Conservation (phyloP, 2,113 vertebrate genomes). For the Eidolon helvum region DNA sequence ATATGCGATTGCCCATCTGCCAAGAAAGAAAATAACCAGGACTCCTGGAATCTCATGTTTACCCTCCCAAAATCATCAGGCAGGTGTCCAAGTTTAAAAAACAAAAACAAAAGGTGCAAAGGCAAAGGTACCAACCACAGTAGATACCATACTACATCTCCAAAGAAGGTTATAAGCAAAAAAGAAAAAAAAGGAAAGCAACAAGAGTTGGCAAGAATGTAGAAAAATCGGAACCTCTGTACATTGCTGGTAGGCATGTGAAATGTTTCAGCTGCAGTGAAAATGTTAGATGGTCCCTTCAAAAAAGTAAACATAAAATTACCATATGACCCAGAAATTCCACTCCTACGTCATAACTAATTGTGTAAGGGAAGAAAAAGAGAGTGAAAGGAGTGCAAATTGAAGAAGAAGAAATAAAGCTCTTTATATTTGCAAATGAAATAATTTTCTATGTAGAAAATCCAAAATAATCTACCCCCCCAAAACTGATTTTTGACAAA, state of each 20-base stretch:
- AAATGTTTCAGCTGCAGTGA: background rate
- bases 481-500: background rate
- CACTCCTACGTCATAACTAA: background rate
- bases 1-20: background rate
- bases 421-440: background rate
- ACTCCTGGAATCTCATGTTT: background rate
- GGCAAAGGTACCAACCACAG: background rate
- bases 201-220: background rate
- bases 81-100: background rate
- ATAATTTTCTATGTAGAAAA: constrained; percentile 31
- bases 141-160: background rate
- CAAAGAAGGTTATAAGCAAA: background rate
- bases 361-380: background rate
- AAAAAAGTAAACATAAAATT: constrained; percentile 11
- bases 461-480: background rate
- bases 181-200: background rate
- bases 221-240: background rate
- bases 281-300: background rate
- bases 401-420: background rate
- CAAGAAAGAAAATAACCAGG: background rate
- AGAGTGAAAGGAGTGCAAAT: background rate
- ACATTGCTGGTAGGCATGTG: background rate
- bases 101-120: background rate
- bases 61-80: background rate
- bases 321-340: background rate